Conservation (phyloP, 2,797 vertebrate species). For the Eidolon dupreanum region DNA sequence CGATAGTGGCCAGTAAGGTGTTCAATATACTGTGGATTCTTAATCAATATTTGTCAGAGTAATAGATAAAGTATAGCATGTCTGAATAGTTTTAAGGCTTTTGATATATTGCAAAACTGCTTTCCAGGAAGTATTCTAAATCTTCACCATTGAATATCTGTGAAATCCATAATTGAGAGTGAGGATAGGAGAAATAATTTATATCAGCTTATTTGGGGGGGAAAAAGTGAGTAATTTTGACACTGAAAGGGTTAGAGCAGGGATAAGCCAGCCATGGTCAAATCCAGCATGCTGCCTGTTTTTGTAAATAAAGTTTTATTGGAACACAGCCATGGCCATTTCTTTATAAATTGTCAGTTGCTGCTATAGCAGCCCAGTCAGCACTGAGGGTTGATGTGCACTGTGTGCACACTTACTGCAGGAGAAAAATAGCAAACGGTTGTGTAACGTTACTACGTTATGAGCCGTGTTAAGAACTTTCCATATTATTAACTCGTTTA, state of each 20-base stretch:
- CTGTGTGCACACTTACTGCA: neutral
- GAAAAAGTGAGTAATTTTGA: neutral
- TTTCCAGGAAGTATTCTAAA: neutral
- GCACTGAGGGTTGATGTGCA: neutral
- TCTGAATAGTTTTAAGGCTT: neutral
- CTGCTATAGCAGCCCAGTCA: neutral
- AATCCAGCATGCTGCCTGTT: neutral
- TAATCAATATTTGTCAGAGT: neutral
- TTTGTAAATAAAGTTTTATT: constrained; percentile 31
- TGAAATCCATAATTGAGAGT: neutral
- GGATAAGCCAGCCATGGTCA: neutral
- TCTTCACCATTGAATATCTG: neutral
- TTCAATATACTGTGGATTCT: neutral
- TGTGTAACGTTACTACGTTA: neutral
- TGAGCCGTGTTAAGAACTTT: neutral
- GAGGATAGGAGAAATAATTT: neutral
- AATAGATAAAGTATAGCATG: neutral
- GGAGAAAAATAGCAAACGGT: neutral
- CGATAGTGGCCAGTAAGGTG: neutral
- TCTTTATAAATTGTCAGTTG: neutral
- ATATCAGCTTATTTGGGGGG: neutral
- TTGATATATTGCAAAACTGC: neutral
- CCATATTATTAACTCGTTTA: neutral
- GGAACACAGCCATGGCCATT: neutral
- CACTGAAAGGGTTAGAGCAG: neutral